These are phyloP conservation scores for Sus scrofa DNA, from an alignment of 2,113 vertebrate species.

Conservation along the genomic window DNA sequence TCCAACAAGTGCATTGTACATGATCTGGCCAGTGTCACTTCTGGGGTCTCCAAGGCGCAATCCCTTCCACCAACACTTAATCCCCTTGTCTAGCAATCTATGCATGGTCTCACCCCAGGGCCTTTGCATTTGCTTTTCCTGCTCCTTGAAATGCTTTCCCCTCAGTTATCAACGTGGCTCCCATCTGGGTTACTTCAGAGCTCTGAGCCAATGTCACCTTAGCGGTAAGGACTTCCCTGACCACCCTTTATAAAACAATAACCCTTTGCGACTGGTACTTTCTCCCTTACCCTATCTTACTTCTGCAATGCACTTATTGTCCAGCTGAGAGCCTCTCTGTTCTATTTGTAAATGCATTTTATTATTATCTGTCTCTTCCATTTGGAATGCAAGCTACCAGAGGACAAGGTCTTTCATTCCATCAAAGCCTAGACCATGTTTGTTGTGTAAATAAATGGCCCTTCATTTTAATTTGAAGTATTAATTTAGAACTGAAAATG, in stretches of 20 bases:
- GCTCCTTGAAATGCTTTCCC: background rate
- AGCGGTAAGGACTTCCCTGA: background rate
- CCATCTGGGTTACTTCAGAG: background rate
- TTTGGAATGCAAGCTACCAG: background rate
- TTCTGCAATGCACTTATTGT: background rate
- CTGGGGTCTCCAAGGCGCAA: background rate
- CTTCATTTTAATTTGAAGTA: background rate
- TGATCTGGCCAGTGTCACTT: background rate
- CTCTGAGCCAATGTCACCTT: background rate
- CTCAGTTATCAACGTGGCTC: background rate
- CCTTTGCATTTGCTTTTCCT: background rate
- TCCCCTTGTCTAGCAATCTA: background rate
- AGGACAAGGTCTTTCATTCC: background rate
- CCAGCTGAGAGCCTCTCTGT: background rate
- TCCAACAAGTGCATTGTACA: background rate
- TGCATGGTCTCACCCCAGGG: background rate
- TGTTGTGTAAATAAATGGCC: background rate
- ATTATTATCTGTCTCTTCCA: background rate
- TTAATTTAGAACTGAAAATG: background rate
- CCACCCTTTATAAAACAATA: background rate
- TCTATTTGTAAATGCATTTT: background rate
- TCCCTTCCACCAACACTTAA: background rate
- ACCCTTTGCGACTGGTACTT: background rate
- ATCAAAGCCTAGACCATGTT: background rate
- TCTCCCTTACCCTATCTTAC: background rate